Base-by-base conservation (phyloP, 2,797 vertebrate species). In the Scyliorhinus canicula region DNA sequence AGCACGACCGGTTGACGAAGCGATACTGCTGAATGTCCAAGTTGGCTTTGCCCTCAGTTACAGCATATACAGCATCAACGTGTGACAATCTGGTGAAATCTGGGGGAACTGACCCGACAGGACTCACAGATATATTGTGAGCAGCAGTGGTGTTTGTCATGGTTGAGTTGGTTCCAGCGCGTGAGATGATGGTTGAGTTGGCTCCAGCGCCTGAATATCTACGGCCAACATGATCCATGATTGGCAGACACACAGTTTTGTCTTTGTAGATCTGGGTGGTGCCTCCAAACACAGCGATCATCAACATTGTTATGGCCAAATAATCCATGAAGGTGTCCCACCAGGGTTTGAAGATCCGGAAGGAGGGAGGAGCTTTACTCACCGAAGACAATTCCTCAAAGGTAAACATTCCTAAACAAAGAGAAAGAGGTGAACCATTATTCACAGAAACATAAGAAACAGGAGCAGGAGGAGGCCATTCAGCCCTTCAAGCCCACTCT, bases 241-340 rank as follows among this genome's bases (percentile, higher is more conserved):
- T 98, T 98, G 99, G 99, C 95, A 99, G 96, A 96, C 99, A 99
- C 96, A 99, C 99, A 98, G 98, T 99, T 97, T 99, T 99, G 97
- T 99, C 99, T 97, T 99, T 99, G 74, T 99, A 99, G 96, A 99
- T 98, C 97, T 99, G 99, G 95, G 99, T 97, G 0, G 99, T 99
- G 50, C 99, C 99, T 0, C 99, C 98, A 0, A 99, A 99, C 95
- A 99, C 99, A 0, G 98, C 99, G 0, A 99, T 99, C 99, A 99
- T 99, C 96, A 99, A 97, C 99, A 99, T 99, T 96, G 99, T 98
- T 0, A 99, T 97, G 57, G 99, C 99, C 96, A 99, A 98, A 97
- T 99, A 99, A 96, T 99, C 99, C 0, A 99, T 99, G 97, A 99
- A 99, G 95, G 99, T 99, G 0, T 99, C 99, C 99, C 99, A 99